Conservation (phyloP, 1,140 invertebrate species). For the Ostrea denselamellosa region DNA sequence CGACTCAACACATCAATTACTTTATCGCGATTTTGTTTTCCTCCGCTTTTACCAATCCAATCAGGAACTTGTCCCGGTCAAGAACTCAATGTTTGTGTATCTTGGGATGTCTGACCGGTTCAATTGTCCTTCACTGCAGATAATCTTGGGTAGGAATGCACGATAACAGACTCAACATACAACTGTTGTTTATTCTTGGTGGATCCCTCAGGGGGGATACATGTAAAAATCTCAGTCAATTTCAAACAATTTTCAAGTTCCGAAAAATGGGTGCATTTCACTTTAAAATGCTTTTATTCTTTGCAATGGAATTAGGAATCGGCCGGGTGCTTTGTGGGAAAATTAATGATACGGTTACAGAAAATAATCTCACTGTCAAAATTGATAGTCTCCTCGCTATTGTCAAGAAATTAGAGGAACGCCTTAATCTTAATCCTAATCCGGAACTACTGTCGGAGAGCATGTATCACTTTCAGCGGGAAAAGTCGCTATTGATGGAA, state of each 20-base stretch:
- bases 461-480: background rate
- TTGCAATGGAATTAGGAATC: background rate
- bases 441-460: background rate
- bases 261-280: background rate
- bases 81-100: background rate
- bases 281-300: background rate
- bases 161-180: background rate
- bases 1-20: too few species aligned
- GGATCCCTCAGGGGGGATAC: background rate
- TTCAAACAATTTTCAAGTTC: background rate
- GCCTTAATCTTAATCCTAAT: background rate
- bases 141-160: background rate
- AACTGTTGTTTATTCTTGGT: background rate
- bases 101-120: background rate
- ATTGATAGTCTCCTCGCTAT: background rate
- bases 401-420: conserved; percentile 7
- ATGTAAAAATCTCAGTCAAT: background rate
- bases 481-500: background rate
- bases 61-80: background rate
- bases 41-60: background rate
- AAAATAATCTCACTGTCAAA: background rate
- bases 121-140: background rate
- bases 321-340: background rate
- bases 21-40: background rate
- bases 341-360: background rate